Percentiles rank a stretch among this genome's conserved stretches.
Evolutionary conservation across 64 coral and sea anemone species (phyloP).

Genomic region (Actinia equina): DNA sequence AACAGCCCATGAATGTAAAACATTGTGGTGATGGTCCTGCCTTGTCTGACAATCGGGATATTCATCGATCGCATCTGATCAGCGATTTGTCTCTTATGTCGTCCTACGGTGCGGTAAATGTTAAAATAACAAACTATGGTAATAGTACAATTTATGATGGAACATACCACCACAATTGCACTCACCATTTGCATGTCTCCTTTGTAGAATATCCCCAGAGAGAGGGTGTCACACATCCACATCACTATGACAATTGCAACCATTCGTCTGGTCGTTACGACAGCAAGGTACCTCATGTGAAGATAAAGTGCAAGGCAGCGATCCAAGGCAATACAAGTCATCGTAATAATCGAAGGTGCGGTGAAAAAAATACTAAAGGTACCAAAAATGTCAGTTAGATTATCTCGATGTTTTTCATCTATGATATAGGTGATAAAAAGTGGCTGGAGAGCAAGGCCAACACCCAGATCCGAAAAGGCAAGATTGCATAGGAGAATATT

Average conservation of each 20-base stretch:
- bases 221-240: background rate
- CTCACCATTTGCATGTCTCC: background rate
- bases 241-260: background rate
- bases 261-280: background rate
- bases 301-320: background rate
- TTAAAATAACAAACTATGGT: background rate
- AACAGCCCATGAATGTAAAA: background rate
- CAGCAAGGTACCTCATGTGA: background rate
- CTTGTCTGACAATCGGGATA: background rate
- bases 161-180: background rate
- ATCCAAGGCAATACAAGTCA: conserved; percentile 5
- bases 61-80: background rate
- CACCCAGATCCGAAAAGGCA: background rate
- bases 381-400: background rate
- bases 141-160: background rate
- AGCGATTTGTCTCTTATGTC: background rate
- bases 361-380: background rate
- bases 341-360: background rate
- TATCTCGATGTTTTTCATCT: background rate
- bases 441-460: background rate
- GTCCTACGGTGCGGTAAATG: background rate
- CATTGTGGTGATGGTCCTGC: background rate
- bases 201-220: background rate
- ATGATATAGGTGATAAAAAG: background rate
- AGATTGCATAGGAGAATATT: conserved; percentile 1